Evolutionary conservation across 2,113 vertebrate genomes (phyloP).

Genomic region (Brachypteracias leptosomus): DNA sequence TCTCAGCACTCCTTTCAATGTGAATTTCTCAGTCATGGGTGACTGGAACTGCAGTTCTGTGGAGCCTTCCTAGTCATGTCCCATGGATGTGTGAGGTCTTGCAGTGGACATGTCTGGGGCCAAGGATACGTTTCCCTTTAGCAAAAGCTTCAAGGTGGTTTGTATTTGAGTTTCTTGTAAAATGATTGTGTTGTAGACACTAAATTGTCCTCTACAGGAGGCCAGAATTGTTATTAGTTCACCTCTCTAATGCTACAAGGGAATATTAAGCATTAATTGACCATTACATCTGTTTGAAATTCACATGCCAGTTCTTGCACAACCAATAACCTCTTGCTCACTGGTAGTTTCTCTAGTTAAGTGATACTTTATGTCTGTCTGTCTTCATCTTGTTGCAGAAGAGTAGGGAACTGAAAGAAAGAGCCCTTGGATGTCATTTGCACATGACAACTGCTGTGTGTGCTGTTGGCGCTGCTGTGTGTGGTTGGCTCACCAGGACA

Average conservation of each 20-base stretch:
- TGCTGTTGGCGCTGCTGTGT: not conserved
- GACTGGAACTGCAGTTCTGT: not conserved
- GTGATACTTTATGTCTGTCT: not conserved
- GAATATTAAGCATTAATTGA: constrained; percentile 33
- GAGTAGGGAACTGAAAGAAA: not conserved
- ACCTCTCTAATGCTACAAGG: not conserved
- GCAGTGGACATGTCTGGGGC: too few species aligned
- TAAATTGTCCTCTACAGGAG: not conserved
- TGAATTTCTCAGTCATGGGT: not conserved
- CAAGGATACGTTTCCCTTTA: not conserved
- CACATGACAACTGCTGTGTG: not conserved
- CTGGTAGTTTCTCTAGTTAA: not conserved
- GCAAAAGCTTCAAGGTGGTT: not conserved
- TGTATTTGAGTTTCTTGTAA: constrained; percentile 9
- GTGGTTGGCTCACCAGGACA: not conserved
- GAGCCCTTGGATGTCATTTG: not conserved
- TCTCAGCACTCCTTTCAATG: not conserved
- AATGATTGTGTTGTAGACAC: not conserved
- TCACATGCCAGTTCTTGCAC: not conserved
- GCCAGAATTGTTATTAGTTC: not conserved
- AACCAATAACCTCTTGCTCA: constrained; percentile 4
- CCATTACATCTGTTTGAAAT: constrained; percentile 26
- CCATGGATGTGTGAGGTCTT: not conserved
- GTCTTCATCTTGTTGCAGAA: not conserved
- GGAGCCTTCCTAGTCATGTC: not conserved